A percentile compares a stretch with the other conserved stretches of the same genome.
phyloP scores from a whole-genome alignment of 2,797 vertebrate genomes.

The Sebastes taczanowskii region DNA sequence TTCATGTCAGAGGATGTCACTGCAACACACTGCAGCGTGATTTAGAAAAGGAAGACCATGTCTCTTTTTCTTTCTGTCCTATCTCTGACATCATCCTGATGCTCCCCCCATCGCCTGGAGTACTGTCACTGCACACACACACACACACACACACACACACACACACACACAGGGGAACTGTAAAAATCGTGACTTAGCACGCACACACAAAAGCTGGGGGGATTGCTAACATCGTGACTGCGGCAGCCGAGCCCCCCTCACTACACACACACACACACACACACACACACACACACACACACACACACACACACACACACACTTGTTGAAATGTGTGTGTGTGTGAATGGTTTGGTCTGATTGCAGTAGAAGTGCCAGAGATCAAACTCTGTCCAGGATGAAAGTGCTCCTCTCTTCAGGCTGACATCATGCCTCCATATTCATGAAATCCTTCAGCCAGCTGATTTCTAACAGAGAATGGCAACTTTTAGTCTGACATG shows the following conservation, averaged over 20 bases:
- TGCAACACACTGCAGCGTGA: not conserved
- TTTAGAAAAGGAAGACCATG: not conserved
- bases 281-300: not conserved
- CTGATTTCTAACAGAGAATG: not conserved
- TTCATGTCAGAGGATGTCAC: not conserved
- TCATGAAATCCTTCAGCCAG: not conserved
- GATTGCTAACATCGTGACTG: slow-evolving; percentile 48
- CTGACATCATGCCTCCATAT: not conserved
- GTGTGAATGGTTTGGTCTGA: slow-evolving; percentile 32
- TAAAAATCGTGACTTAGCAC: slow-evolving; percentile 52
- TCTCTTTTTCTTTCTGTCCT: not conserved
- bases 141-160: not conserved
- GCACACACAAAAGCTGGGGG: not conserved
- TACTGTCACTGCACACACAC: not conserved
- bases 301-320: not conserved
- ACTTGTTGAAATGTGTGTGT: not conserved
- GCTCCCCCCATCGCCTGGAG: not conserved
- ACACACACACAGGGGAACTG: slow-evolving; percentile 20
- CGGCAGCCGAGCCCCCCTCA: not conserved
- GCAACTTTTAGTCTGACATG: not conserved
- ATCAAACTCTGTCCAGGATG: slow-evolving; percentile 31
- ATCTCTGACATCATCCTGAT: slow-evolving; percentile 21
- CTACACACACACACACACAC: not conserved
- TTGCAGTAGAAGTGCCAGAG: slow-evolving; percentile 4
- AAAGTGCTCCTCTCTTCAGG: slow-evolving; percentile 8